Evolutionary conservation across 2,113 vertebrate genomes (phyloP).

Genomic region (Orthonyx spaldingii): DNA sequence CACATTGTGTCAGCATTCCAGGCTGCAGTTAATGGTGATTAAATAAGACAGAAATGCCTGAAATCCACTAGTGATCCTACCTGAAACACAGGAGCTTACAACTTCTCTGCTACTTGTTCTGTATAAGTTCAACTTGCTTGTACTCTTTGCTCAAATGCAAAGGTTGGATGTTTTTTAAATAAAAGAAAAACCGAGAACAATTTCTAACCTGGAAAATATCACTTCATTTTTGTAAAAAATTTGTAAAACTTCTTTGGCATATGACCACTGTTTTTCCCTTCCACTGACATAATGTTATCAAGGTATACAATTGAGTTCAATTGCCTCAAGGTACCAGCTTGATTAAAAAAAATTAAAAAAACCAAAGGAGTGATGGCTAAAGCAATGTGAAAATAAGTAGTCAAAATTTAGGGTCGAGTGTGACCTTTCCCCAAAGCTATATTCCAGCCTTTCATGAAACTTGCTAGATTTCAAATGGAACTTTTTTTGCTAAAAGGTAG

Average conservation of each 20-base stretch:
- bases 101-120: neutral
- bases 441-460: neutral
- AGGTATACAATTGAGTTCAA: neutral
- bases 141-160: neutral
- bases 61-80: neutral
- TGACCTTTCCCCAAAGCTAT: neutral
- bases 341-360: neutral
- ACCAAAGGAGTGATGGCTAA: no score
- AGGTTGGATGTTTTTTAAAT: neutral
- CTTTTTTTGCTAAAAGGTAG: neutral
- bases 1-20: constrained; percentile 8
- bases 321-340: neutral
- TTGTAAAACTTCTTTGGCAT: neutral
- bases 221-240: neutral
- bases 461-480: neutral
- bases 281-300: neutral
- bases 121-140: neutral
- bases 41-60: constrained; percentile 1
- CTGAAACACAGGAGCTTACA: neutral
- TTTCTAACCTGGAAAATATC: neutral
- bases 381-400: neutral
- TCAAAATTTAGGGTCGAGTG: neutral
- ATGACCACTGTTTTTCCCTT: neutral
- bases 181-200: neutral
- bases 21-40: constrained; percentile 5